phyloP scores from a whole-genome alignment of 2,888 invertebrate species.

The Cheilosia grossa region DNA sequence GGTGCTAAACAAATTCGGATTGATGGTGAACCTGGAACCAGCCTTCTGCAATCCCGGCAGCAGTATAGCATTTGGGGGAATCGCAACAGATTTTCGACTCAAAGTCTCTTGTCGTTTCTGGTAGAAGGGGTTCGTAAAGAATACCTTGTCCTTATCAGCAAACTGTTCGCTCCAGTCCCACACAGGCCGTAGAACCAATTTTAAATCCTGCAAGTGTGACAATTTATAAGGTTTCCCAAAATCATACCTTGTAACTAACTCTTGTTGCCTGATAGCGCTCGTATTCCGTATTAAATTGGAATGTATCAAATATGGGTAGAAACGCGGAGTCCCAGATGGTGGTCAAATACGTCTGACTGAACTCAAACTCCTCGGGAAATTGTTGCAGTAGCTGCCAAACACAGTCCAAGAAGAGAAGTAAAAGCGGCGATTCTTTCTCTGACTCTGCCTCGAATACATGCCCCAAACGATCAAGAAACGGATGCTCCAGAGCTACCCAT shows the following conservation, averaged over 20 bases:
- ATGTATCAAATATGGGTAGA: conserved; percentile 95
- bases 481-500: conserved; percentile 97
- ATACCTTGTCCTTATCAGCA: conserved; percentile 89
- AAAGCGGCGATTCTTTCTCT: conserved; percentile 91
- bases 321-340: conserved; percentile 95
- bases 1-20: conserved; percentile 80
- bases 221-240: neutral
- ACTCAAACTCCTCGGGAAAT: conserved; percentile 95
- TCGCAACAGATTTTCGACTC: conserved; percentile 80
- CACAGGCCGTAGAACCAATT: conserved; percentile 88
- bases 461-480: conserved; percentile 88
- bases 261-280: conserved; percentile 87
- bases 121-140: conserved; percentile 94
- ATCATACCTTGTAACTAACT: conserved; percentile 77
- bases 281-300: conserved; percentile 94
- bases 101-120: conserved; percentile 80
- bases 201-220: conserved; percentile 75
- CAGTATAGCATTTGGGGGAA: conserved; percentile 78
- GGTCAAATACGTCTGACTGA: conserved; percentile 95
- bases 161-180: conserved; percentile 97
- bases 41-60: conserved; percentile 78
- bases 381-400: conserved; percentile 96
- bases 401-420: conserved; percentile 96
- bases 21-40: conserved; percentile 78
- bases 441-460: conserved; percentile 84